Conservation (phyloP, 2,888 invertebrate species). For the Matsumyia berberina region DNA sequence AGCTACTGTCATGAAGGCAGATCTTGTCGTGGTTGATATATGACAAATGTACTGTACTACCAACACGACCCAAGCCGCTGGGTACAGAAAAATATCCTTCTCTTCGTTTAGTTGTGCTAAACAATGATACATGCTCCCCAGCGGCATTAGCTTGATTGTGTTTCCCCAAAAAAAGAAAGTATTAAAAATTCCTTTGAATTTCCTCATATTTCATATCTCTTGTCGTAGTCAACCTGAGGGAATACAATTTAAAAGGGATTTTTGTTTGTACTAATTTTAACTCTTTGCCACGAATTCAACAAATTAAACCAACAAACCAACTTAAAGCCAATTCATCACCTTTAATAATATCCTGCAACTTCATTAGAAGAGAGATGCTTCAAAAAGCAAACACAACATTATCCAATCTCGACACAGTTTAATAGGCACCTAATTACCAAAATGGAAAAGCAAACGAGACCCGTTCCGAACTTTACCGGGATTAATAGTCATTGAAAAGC, state of each 20-base stretch:
- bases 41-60: no score
- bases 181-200: slow-evolving; percentile 29
- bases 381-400: slow-evolving; percentile 9
- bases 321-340: background rate
- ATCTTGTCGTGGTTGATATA: background rate
- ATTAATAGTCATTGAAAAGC: slow-evolving; percentile 35
- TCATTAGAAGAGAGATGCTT: slow-evolving; percentile 17
- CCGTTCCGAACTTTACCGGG: slow-evolving; percentile 12
- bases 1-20: no score
- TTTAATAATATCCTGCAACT: slow-evolving; percentile 21
- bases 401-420: background rate
- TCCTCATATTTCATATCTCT: slow-evolving; percentile 1
- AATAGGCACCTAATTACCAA: slow-evolving; percentile 49
- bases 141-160: slow-evolving; percentile 5
- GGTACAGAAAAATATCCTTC: no score
- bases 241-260: slow-evolving; percentile 20
- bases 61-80: no score
- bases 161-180: slow-evolving; percentile 14
- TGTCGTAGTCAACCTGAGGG: slow-evolving; percentile 21
- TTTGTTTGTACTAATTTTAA: background rate
- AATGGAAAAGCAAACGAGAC: slow-evolving; percentile 43
- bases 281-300: background rate
- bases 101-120: background rate
- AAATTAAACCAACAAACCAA: background rate
- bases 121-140: background rate